Conservation (phyloP, 2,113 vertebrate species). For the Notothenia rossii region DNA sequence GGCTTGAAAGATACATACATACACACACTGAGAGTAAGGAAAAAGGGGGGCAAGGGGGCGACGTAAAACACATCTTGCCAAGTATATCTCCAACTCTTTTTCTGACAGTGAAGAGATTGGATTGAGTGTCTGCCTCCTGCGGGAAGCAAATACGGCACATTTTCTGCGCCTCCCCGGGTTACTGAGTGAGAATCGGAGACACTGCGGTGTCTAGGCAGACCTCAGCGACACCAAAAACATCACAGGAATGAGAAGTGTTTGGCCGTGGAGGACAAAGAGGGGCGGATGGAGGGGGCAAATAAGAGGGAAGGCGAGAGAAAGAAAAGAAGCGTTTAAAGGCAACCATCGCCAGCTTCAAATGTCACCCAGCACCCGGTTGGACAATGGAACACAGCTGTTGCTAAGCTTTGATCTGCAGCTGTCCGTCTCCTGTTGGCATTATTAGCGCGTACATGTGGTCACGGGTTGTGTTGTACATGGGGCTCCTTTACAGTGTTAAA, state of each 20-base stretch:
- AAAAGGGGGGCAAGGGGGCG: not conserved
- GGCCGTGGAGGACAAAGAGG: slow-evolving; percentile 54
- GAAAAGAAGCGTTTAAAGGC: slow-evolving; percentile 73
- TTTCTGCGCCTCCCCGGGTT: slow-evolving; percentile 56
- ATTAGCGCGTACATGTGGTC: slow-evolving; percentile 47
- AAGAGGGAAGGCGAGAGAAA: slow-evolving; percentile 60
- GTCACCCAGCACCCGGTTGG: slow-evolving; percentile 65
- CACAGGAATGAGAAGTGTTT: slow-evolving; percentile 73
- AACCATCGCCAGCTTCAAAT: slow-evolving; percentile 62
- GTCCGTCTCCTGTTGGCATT: slow-evolving; percentile 49
- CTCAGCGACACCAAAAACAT: slow-evolving; percentile 71
- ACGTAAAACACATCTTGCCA: slow-evolving; percentile 48
- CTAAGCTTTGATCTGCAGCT: slow-evolving; percentile 75
- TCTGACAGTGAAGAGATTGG: slow-evolving; percentile 65
- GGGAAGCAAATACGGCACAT: slow-evolving; percentile 70
- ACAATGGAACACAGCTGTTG: slow-evolving; percentile 77
- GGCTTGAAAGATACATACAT: slow-evolving; percentile 69
- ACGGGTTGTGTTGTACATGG: slow-evolving; percentile 48
- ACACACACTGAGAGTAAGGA: slow-evolving; percentile 39
- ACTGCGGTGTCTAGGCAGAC: slow-evolving; percentile 77
- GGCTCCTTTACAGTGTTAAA: slow-evolving; percentile 45
- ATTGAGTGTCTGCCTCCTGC: slow-evolving; percentile 70
- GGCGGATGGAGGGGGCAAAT: slow-evolving; percentile 50
- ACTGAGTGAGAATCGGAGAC: slow-evolving; percentile 66
- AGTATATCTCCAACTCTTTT: slow-evolving; percentile 64